A percentile compares a stretch with the other conserved stretches of the same genome.
Evolutionary conservation across 2,888 invertebrate genomes (phyloP).

Genomic region (Entomobrya multifasciata): DNA sequence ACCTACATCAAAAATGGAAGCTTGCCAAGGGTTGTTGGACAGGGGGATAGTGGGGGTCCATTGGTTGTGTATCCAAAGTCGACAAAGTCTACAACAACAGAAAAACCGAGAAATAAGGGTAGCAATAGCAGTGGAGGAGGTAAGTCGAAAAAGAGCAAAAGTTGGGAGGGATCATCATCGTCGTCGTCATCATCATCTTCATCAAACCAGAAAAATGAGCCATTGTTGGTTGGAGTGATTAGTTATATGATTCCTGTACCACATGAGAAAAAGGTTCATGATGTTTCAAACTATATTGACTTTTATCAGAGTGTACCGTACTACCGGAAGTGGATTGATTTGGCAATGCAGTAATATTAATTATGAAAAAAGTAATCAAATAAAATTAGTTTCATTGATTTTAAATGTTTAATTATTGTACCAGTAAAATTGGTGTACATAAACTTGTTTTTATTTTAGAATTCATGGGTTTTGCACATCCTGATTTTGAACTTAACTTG

Average conservation of each 20-base stretch:
- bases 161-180: too few relatives aligned
- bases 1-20: slow-evolving; percentile 53
- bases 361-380: too few relatives aligned
- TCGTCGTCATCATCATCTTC: background rate
- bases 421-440: too few relatives aligned
- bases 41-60: slow-evolving; percentile 75
- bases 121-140: too few relatives aligned
- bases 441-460: too few relatives aligned
- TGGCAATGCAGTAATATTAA: slow-evolving; percentile 66
- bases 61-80: slow-evolving; percentile 27
- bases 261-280: slow-evolving; percentile 22
- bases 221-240: slow-evolving; percentile 64
- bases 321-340: slow-evolving; percentile 74
- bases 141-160: too few relatives aligned
- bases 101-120: background rate
- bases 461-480: too few relatives aligned
- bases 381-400: background rate
- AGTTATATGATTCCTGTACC: slow-evolving; percentile 67
- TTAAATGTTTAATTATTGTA: too few relatives aligned
- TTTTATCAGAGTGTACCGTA: slow-evolving; percentile 74
- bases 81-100: background rate
- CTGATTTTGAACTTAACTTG: too few relatives aligned
- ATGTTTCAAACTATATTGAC: slow-evolving; percentile 71
- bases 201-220: slow-evolving; percentile 35
- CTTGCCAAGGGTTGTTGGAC: slow-evolving; percentile 49